Evolutionary conservation across 1,140 invertebrate species (phyloP).

Genomic region (Forficula auricularia): DNA sequence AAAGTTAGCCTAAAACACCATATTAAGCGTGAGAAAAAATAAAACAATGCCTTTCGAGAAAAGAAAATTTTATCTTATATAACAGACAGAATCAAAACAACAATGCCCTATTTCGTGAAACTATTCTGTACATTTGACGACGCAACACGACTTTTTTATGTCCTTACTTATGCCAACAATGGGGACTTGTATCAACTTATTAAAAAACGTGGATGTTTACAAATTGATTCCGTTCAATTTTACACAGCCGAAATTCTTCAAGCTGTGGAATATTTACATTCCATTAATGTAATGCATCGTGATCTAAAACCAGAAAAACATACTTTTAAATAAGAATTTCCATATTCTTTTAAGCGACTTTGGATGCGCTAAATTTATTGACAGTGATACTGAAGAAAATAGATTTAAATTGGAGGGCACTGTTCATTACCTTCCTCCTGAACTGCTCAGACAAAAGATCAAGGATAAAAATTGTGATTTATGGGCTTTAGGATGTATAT

Average conservation of each 20-base stretch:
- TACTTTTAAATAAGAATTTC: conserved; percentile 42
- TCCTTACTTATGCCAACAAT: conserved; percentile 31
- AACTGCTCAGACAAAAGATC: conserved; percentile 19
- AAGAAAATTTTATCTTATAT: neutral
- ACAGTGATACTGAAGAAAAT: conserved; percentile 39
- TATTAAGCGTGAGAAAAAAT: neutral
- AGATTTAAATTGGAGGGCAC: neutral
- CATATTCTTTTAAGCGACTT: conserved; percentile 49
- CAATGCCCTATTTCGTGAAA: neutral
- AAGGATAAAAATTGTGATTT: conserved; percentile 50
- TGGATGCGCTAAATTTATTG: conserved; percentile 49
- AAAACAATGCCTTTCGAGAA: neutral
- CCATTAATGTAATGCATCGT: conserved; percentile 47
- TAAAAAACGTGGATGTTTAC: conserved; percentile 26
- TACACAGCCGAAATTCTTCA: conserved; percentile 52
- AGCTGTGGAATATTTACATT: conserved; percentile 49
- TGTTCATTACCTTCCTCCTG: neutral
- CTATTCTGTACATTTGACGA: conserved; percentile 22
- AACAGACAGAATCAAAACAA: neutral
- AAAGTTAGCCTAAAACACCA: neutral
- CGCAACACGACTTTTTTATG: conserved; percentile 33
- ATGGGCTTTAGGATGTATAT: conserved; percentile 43
- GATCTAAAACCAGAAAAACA: conserved; percentile 54
- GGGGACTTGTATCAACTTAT: conserved; percentile 35
- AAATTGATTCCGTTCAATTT: conserved; percentile 40